Evolutionary conservation across 2,888 invertebrate species (phyloP).

Genomic region (Shargacucullia verbasci): DNA sequence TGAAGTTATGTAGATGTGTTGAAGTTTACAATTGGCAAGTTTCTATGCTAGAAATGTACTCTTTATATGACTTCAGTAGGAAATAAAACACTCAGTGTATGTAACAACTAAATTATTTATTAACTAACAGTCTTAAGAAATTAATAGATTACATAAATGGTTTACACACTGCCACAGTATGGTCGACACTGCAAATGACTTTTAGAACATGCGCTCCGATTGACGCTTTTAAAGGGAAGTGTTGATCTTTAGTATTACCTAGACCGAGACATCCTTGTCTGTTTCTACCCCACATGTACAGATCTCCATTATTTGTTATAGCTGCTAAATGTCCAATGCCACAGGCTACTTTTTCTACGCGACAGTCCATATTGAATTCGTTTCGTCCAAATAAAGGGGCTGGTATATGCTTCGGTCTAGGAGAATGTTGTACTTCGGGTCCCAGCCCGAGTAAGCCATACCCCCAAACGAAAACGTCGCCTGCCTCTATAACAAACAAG

Average conservation of each 20-base stretch:
- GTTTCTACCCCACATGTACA: constrained; percentile 98
- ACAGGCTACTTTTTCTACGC: constrained; percentile 91
- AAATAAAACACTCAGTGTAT: constrained; percentile 35
- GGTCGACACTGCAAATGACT: constrained; percentile 95
- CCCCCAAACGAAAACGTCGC: constrained; percentile 97
- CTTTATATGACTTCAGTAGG: background rate
- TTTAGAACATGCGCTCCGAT: constrained; percentile 93
- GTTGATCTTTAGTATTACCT: constrained; percentile 94
- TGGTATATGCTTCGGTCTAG: constrained; percentile 93
- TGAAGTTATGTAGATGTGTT: no score
- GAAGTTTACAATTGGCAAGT: no score
- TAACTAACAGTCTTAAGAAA: constrained; percentile 60
- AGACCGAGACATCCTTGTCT: constrained; percentile 95
- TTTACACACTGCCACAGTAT: constrained; percentile 93
- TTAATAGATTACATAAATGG: constrained; percentile 86
- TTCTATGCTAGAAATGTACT: background rate
- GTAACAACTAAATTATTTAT: constrained; percentile 46
- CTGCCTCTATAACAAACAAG: constrained; percentile 90
- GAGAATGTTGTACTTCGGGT: constrained; percentile 91
- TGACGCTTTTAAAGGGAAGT: constrained; percentile 95
- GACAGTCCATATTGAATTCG: constrained; percentile 92
- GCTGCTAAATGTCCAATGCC: constrained; percentile 94
- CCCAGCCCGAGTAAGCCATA: constrained; percentile 97
- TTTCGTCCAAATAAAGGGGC: constrained; percentile 95
- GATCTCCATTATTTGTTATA: constrained; percentile 94